Evolutionary conservation across 2,797 vertebrate species (phyloP), one percentile per base, ranked within the genome.

Genomic region (Jordanella pulchra): DNA sequence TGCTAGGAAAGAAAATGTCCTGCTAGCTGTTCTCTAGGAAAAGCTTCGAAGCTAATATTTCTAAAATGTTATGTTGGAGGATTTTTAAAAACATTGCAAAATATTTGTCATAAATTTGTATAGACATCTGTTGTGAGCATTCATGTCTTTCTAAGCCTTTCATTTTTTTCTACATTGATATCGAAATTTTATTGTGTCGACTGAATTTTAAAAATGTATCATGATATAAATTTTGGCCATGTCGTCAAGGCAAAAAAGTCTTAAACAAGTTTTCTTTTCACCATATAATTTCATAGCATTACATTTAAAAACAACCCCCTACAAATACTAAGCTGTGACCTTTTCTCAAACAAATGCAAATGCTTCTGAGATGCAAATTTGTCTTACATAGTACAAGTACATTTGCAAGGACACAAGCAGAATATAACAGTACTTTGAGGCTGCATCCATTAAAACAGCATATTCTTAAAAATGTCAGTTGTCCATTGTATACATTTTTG

Each of bases 261-360:
- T 32, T 60, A 35, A 60, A 39, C 35, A n/a, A 1, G 1, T 61
- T 47, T 50, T 61, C 3, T 35, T n/a, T 61, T 61, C 32, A 23
- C 58, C 21, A 42, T 39, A 35, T 60, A 32, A 35, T 60, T 18
- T 45, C 42, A 63, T 25, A 53, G 10, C 18, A n/a, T 0, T 15
- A 63, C 35, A 63, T 44, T n/a, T n/a, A n/a, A n/a, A 50, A 60
- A 7, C 14, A 55, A 4, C 21, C 67, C 23, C 44, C 6, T 21
- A 50, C 18, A 67, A 68, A 44, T 30, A 12, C 54, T 30, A n/a
- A 72, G 9, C 7, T 17, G 23, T n/a, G 13, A 67, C 21, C 14
- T 64, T 54, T 61, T 55, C 44, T 51, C 32, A 58, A 7, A 45
- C 28, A 53, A 53, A 54, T 63, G 39, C 25, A 42, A 72, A 42